phyloP scores from a whole-genome alignment of 2,888 invertebrate genomes.

The Junonia oenone region DNA sequence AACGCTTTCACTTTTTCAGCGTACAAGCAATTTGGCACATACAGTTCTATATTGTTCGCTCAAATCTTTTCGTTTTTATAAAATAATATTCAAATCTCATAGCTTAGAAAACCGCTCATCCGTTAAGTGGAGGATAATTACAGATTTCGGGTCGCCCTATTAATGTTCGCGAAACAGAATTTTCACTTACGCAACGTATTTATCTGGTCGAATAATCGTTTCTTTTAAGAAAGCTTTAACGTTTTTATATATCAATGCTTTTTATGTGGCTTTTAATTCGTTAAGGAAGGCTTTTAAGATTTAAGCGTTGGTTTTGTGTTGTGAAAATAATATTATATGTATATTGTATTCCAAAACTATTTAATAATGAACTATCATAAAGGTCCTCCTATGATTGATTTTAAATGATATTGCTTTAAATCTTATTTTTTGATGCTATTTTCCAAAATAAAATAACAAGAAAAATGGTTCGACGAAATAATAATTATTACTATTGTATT shows the following conservation, averaged over 20 bases:
- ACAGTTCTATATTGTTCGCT: constrained; percentile 18
- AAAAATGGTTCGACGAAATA: too few species aligned
- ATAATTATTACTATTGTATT: too few species aligned
- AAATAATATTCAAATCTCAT: constrained; percentile 14
- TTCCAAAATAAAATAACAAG: too few species aligned
- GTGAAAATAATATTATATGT: too few species aligned
- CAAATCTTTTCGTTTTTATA: constrained; percentile 17
- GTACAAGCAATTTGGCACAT: constrained; percentile 29
- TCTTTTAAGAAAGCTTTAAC: background rate
- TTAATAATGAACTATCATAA: too few species aligned
- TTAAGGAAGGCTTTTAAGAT: background rate
- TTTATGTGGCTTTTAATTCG: background rate
- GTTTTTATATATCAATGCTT: background rate
- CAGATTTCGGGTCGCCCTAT: background rate
- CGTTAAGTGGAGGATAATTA: constrained; percentile 12
- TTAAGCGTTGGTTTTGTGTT: too few species aligned
- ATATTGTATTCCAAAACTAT: too few species aligned
- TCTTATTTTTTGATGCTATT: too few species aligned
- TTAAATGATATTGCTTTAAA: too few species aligned
- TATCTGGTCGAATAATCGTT: background rate
- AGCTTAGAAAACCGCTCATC: constrained; percentile 13
- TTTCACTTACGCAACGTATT: background rate
- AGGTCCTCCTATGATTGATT: too few species aligned
- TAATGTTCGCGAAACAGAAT: background rate
- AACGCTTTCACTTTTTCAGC: constrained; percentile 42